These are phyloP conservation scores for Dendrocopos noguchii DNA, from an alignment of 2,113 vertebrate genomes.

Conservation along the genomic window DNA sequence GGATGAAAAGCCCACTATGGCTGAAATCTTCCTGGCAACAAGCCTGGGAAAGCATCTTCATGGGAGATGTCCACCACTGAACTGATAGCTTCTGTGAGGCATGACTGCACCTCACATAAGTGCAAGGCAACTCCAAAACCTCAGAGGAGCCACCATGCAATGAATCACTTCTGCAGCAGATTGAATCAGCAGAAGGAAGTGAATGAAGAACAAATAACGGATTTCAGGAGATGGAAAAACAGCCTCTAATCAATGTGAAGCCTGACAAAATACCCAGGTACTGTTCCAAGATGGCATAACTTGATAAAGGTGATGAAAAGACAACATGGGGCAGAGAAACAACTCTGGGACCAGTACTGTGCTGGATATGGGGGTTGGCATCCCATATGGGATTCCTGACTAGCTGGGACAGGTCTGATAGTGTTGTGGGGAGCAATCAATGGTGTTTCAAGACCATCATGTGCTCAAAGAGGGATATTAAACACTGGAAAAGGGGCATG, in stretches of 20 bases:
- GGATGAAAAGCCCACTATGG: not conserved
- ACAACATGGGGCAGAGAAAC: not conserved
- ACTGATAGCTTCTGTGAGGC: not conserved
- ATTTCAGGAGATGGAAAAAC: not conserved
- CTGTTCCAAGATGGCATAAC: not conserved
- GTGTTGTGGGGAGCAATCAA: not conserved
- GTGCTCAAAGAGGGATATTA: not conserved
- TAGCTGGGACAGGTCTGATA: not conserved
- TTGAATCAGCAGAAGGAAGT: slow-evolving; percentile 26
- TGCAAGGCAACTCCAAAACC: not conserved
- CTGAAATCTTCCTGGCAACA: not conserved
- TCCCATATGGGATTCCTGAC: not conserved
- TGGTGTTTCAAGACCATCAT: not conserved
- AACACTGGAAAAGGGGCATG: not conserved
- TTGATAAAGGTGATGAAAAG: slow-evolving; percentile 37
- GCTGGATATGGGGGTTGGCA: not conserved
- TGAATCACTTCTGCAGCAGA: not conserved
- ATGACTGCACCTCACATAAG: not conserved
- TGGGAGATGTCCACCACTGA: not conserved
- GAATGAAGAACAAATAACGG: not conserved
- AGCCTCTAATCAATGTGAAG: not conserved
- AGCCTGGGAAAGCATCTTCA: not conserved
- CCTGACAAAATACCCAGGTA: not conserved
- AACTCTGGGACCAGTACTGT: not conserved
- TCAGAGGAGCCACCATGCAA: not conserved